phyloP scores from a whole-genome alignment of 2,888 invertebrate species.

The Troides aeacus region DNA sequence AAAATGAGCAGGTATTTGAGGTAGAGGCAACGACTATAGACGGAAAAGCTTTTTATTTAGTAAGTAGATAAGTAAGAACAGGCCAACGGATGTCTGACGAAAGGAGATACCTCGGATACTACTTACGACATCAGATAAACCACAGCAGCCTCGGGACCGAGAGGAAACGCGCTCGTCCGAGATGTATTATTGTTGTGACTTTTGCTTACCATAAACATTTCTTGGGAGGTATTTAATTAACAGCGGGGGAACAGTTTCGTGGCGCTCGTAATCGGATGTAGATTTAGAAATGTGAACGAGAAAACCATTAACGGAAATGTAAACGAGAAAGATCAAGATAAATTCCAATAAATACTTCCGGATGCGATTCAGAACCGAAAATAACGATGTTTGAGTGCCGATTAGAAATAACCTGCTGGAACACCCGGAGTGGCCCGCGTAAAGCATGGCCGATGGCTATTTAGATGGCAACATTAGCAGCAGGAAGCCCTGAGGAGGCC shows the following conservation, averaged over 20 bases:
- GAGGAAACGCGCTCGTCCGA: constrained; percentile 55
- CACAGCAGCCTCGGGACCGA: constrained; percentile 46
- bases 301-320: constrained; percentile 40
- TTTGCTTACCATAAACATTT: constrained; percentile 61
- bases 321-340: constrained; percentile 48
- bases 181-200: constrained; percentile 66
- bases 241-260: constrained; percentile 55
- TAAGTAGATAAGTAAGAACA: constrained; percentile 53
- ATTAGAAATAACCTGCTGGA: constrained; percentile 68
- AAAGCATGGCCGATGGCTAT: constrained; percentile 69
- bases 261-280: constrained; percentile 25
- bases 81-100: constrained; percentile 55
- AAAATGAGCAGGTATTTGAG: constrained; percentile 48
- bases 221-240: constrained; percentile 63
- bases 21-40: constrained; percentile 44
- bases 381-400: constrained; percentile 73
- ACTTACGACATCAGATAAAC: constrained; percentile 69
- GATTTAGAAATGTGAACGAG: constrained; percentile 27
- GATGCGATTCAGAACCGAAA: constrained; percentile 67
- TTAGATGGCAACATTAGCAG: constrained; percentile 67
- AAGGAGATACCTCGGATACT: constrained; percentile 57
- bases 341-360: constrained; percentile 67
- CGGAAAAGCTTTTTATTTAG: constrained; percentile 59
- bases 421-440: constrained; percentile 63
- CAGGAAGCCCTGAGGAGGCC: constrained; percentile 59